Base-by-base conservation (phyloP, 2,113 vertebrate genomes). In the Chloroceryle aenea region DNA sequence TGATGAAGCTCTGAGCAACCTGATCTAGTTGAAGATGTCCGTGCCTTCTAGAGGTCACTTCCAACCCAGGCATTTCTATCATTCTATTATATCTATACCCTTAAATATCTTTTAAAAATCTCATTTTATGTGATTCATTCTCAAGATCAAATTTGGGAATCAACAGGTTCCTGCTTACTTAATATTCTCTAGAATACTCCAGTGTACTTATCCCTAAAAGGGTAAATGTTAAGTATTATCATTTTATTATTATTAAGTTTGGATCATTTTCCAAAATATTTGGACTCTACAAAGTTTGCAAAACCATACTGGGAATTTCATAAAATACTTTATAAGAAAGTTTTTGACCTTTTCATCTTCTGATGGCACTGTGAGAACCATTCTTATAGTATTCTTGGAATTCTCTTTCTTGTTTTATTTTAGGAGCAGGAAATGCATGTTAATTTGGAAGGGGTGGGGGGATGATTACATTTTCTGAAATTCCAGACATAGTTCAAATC, bases 111-210 rank as follows among this genome's bases (percentile, higher is more conserved):
- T 30, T 67, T 96, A 89, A 77, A 89, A 87, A 63, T 83, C 48
- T 89, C 12, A 87, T 94, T 89, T 96, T 90, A 66, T 95, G 85
- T 59, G 87, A 81, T 95, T 95, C 96, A 93, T 80, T 76, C 72
- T 87, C 59, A 96, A 89, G 78, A 91, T 95, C 73, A 94, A 87
- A 97, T 94, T 73, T 83, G 14, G 10, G 14, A 92, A 42, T 47
- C 23, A 55, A 38, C 34, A 74, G 22, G 9, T 77, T 95, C 29
- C 32, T 30, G 92, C 25, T 77, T 87, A 21, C 42, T 94, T 68
- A 87, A 12, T 76, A 23, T 87, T 76, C 12, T 73, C n/a, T 84
- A 26, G 27, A 66, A 42, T 43, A 23, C 19, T 69, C 4, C 47
- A 59, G 20, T 79, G 69, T 77, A 30, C 17, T 85, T 89, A 71